Conservation (phyloP, 2,797 vertebrate species). For the Falco concolor region DNA sequence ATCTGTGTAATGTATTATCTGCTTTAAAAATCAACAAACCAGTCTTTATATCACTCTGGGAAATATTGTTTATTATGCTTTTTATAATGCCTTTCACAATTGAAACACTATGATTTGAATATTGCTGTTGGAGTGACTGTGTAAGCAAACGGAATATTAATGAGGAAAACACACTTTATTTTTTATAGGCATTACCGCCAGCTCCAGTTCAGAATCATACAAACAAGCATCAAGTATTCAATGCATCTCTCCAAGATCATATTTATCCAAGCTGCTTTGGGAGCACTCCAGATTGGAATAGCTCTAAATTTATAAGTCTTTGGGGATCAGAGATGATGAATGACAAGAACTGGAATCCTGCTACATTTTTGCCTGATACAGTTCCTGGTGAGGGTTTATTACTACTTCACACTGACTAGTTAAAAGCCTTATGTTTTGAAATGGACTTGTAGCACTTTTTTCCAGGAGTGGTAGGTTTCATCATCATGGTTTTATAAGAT, state of each 20-base stretch:
- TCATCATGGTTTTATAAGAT: neutral
- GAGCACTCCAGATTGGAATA: conserved; percentile 89
- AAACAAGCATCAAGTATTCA: conserved; percentile 91
- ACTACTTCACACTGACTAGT: conserved; percentile 15
- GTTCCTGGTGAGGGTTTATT: conserved; percentile 84
- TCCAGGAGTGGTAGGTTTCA: neutral
- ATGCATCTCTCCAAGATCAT: conserved; percentile 90
- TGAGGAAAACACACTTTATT: conserved; percentile 48
- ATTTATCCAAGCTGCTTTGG: conserved; percentile 95
- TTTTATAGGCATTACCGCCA: conserved; percentile 85
- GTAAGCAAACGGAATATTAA: conserved; percentile 58
- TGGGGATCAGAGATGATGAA: conserved; percentile 97
- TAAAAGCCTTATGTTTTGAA: conserved; percentile 4
- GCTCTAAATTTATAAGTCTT: conserved; percentile 95
- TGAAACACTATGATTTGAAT: neutral
- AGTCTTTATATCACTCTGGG: neutral
- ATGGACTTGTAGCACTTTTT: neutral
- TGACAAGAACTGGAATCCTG: conserved; percentile 92
- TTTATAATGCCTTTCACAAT: neutral
- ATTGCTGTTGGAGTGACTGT: conserved; percentile 13
- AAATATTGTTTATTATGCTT: neutral
- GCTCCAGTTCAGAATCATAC: conserved; percentile 88
- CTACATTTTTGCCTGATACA: conserved; percentile 90
- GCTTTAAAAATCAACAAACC: neutral
- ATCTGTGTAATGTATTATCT: neutral